Percentiles rank a stretch among this genome's conserved stretches.
Conservation (phyloP, 2,797 vertebrate species). For the Syndactyla subalaris region DNA sequence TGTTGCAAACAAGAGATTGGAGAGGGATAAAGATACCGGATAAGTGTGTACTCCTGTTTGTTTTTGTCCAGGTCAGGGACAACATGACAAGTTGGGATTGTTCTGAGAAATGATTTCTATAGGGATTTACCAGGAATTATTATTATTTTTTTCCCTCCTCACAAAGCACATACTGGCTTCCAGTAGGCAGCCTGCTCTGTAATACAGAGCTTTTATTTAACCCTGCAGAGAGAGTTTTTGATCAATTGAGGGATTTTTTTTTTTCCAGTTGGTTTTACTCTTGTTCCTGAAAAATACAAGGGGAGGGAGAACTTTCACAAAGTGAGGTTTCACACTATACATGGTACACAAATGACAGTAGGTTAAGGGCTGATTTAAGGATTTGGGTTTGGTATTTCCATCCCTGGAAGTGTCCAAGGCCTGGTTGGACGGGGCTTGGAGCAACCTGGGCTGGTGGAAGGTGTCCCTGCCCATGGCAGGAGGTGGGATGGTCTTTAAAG, state of each 20-base stretch:
- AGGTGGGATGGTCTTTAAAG: background rate
- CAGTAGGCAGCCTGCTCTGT: background rate
- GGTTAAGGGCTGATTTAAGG: background rate
- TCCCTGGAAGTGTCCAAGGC: background rate
- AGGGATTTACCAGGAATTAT: background rate
- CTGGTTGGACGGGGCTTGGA: background rate
- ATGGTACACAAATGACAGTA: fast-evolving
- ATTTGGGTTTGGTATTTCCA: background rate
- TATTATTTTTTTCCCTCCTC: background rate
- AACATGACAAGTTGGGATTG: background rate
- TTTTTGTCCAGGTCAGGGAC: background rate
- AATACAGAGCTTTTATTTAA: background rate
- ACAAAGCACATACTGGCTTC: background rate
- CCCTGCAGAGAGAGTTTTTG: background rate
- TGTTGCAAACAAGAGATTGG: background rate
- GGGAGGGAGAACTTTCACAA: background rate
- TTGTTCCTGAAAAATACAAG: background rate
- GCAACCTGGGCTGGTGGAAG: background rate
- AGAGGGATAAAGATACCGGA: background rate
- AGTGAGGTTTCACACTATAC: fast-evolving
- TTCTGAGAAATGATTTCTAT: background rate
- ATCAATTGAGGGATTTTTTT: background rate
- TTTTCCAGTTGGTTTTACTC: background rate
- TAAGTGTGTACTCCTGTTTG: background rate
- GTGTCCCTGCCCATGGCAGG: background rate